Base-by-base conservation (phyloP, 2,113 vertebrate species). In the Pomatostomus ruficeps region DNA sequence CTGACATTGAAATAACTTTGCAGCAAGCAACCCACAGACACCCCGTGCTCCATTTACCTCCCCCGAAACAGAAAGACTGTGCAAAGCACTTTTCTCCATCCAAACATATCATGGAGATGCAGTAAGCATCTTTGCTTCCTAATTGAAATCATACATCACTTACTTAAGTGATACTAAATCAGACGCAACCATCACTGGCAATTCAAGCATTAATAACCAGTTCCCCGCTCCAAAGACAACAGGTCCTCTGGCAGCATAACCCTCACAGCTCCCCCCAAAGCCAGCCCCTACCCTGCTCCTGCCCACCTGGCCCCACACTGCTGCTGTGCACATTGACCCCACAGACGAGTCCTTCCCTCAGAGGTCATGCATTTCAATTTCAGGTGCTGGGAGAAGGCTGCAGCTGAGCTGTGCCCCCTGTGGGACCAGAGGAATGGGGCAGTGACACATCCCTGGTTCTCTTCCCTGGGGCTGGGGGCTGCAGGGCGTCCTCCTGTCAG, bases 81-180 rank as follows among this genome's bases (percentile, higher is more conserved):
- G 78, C 95, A 40, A 96, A 96, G 93, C 95, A 95, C 94, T 96
- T 95, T 95, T 94, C 93, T 91, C 82, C 91, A 71, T 91, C 95
- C 84, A 93, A 95, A 96, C 96, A 96, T 9, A 96, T 89, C 91
- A 79, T 36, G 72, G 85, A 86, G 96, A 91, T 93, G 93, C 94
- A 93, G 94, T 93, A 96, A 96, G 93, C 91, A 96, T 94, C 94
- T 97, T 95, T 97, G 87, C 95, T 91, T 88, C 96, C 95, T 97
- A 96, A 96, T 94, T 96, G 96, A 96, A 97, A 96, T 91, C 94
- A 88, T 96, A 94, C 81, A 96, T 96, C 95, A 96, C 95, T 85
- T 92, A 85, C 87, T 93, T 96, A 97, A 97, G 93, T 82, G 94
- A 96, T 95, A 89, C 85, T 97, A 96, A 95, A 97, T 95, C 96